These are phyloP conservation scores for Gymnorhina tibicen DNA, from an alignment of 2,113 vertebrate genomes.

Conservation along the genomic window DNA sequence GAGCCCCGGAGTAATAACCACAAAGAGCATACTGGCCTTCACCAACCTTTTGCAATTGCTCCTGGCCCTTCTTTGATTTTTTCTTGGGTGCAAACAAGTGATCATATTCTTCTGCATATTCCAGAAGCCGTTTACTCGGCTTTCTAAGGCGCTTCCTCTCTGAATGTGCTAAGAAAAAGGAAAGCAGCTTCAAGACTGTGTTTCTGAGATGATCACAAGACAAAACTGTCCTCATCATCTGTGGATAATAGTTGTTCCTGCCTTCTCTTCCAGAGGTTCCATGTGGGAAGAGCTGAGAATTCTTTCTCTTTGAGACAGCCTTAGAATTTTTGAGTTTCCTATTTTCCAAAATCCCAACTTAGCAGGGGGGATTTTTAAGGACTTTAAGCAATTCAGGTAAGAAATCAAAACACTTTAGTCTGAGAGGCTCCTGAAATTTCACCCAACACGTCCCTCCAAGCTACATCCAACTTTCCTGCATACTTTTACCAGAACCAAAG, in stretches of 20 bases:
- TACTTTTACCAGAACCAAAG: not conserved
- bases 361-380: not conserved
- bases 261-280: not conserved
- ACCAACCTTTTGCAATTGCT: constrained; percentile 83
- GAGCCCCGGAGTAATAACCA: not conserved
- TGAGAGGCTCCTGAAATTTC: not conserved
- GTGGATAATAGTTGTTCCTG: not conserved
- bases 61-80: constrained; percentile 84
- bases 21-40: not conserved
- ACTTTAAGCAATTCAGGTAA: not conserved
- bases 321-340: not conserved
- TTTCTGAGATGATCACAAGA: not conserved
- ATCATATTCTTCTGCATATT: constrained; percentile 93
- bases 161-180: constrained; percentile 65
- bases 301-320: not conserved
- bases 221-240: not conserved
- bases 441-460: not conserved
- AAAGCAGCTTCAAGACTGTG: constrained; percentile 44
- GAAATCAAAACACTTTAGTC: not conserved
- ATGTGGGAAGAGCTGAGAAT: not conserved
- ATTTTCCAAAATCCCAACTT: not conserved
- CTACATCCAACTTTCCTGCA: not conserved
- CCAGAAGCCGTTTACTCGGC: constrained; percentile 92
- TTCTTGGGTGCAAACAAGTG: constrained; percentile 92
- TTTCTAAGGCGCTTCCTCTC: constrained; percentile 92